Base-by-base conservation (phyloP, 2,888 invertebrate species). In the Nebria salina region DNA sequence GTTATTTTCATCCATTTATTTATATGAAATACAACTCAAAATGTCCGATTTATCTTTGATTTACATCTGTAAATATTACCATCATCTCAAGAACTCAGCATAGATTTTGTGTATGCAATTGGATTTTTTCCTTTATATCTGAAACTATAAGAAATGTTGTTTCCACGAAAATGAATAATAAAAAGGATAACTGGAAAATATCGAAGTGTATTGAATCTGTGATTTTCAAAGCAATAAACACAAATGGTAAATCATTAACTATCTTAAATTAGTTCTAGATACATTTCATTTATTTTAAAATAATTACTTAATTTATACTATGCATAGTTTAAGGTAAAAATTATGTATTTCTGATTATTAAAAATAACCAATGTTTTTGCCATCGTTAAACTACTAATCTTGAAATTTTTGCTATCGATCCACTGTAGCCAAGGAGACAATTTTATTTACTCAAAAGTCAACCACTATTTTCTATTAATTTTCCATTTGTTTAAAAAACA, bases 401-500 rank as follows among this genome's bases (percentile, higher is more conserved):
- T 68, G 20, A 68, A 68, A 26, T 25, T 8, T 20, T 25, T 68
- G 20, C 68, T 68, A 68, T 68, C 26, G 68, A 68, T 68, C 13
- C 9, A 68, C 9, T 68, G 72, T 72, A 77, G 72, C 34, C 72
- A 72, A 34, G 77, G 77, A 72, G 34, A 77, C 77, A 26, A 68
- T 77, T 15, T 20, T 42, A 64, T 76, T 76, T 65, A 76, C 68
- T 68, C 43, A 6, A 26, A 68, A 42, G 68, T 68, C 65, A 41
- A 66, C 41, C 68, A 42, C 20, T 73, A 73, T 76, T 76, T 66
- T 41, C 68, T 76, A 65, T 76, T 66, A 43, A 65, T 65, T 75
- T 75, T 72, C 15, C 65, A 75, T 75, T 65, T n/a, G 20, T 65
- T n/a, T 4, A 65, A 3, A 41, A n/a, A 66, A 70, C 15, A 15